phyloP scores from a whole-genome alignment of 2,797 vertebrate genomes.

The Percopsis omiscomaycus region DNA sequence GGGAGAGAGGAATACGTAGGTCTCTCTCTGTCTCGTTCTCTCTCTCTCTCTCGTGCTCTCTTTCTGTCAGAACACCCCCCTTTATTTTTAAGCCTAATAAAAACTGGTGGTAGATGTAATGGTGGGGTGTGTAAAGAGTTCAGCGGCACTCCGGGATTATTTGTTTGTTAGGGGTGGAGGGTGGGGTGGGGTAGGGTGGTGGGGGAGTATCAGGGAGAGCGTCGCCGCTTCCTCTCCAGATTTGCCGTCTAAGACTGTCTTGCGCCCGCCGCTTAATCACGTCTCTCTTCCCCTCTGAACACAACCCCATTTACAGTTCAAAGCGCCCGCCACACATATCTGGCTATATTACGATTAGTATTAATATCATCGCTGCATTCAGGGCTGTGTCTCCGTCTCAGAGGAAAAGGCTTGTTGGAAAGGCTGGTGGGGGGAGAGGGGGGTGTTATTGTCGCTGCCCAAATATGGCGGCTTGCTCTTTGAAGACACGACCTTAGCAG shows the following conservation, averaged over 20 bases:
- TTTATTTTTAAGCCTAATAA: too few relatives aligned
- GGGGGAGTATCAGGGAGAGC: slow-evolving; percentile 13
- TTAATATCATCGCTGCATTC: slow-evolving; percentile 78
- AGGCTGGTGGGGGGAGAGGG: neutral
- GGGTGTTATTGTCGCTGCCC: slow-evolving; percentile 51
- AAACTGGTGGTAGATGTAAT: too few relatives aligned
- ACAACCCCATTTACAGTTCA: slow-evolving; percentile 79
- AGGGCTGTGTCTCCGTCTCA: slow-evolving; percentile 64
- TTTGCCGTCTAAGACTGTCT: slow-evolving; percentile 73
- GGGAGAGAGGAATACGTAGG: too few relatives aligned
- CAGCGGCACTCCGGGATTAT: slow-evolving; percentile 72
- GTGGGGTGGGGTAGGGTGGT: slow-evolving; percentile 31
- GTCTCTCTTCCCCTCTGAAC: slow-evolving; percentile 68
- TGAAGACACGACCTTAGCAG: slow-evolving; percentile 69
- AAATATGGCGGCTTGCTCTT: slow-evolving; percentile 53
- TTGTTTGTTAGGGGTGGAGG: slow-evolving; percentile 84
- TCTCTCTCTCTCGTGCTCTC: too few relatives aligned
- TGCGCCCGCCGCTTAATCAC: slow-evolving; percentile 67
- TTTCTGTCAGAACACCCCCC: too few relatives aligned
- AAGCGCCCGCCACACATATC: slow-evolving; percentile 71
- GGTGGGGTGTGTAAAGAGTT: slow-evolving; percentile 19
- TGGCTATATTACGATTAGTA: slow-evolving; percentile 75
- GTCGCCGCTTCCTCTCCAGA: slow-evolving; percentile 64
- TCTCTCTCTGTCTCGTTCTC: too few relatives aligned
- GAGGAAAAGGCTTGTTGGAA: slow-evolving; percentile 29